Evolutionary conservation across 2,113 vertebrate genomes (phyloP).

Genomic region (Muntiacus muntjak): DNA sequence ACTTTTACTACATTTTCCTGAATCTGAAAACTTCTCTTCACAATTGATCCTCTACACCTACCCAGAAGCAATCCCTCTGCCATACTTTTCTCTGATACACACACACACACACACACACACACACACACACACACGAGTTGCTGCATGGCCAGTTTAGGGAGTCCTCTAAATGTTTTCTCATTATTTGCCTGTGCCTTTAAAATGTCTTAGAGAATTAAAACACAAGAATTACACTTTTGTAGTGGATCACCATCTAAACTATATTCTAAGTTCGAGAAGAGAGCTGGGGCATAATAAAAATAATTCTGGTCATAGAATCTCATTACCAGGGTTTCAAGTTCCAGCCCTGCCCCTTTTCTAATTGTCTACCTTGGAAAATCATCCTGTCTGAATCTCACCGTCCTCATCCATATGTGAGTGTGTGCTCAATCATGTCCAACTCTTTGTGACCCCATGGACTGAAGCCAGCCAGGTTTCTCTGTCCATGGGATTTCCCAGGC

Average conservation of each 20-base stretch:
- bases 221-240: neutral
- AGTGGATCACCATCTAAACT: neutral
- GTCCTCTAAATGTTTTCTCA: neutral
- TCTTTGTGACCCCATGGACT: neutral
- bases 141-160: neutral
- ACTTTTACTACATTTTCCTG: neutral
- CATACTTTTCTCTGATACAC: neutral
- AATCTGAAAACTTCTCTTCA: neutral
- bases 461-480: neutral
- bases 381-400: neutral
- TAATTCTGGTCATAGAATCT: neutral
- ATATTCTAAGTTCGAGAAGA: neutral
- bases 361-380: neutral
- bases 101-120: neutral
- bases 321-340: neutral
- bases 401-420: neutral
- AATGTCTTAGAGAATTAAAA: neutral
- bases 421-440: neutral
- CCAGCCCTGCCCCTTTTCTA: neutral
- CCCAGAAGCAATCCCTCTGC: neutral
- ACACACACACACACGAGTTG: neutral
- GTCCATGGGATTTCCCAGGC: neutral
- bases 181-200: neutral
- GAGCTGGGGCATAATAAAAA: neutral
- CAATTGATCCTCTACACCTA: neutral